Conservation (phyloP, 2,888 invertebrate species). For the Limnephilus auricula region DNA sequence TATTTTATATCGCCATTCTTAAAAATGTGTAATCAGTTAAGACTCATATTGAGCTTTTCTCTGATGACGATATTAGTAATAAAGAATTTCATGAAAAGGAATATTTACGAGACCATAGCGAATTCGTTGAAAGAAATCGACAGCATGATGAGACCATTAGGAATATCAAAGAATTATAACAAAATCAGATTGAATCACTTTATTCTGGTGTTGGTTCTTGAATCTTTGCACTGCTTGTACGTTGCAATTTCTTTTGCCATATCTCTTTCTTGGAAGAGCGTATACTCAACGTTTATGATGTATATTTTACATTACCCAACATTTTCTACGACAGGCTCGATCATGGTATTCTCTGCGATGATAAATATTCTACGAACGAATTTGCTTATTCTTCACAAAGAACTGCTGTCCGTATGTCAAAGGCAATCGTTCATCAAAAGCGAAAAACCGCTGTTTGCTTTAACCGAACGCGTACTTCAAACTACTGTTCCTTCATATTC, state of each 20-base stretch:
- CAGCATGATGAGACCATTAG: background rate
- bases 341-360: slow-evolving; percentile 29
- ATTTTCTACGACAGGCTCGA: slow-evolving; percentile 4
- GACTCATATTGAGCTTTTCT: slow-evolving; percentile 9
- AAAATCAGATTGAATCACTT: slow-evolving; percentile 23
- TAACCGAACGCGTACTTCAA: background rate
- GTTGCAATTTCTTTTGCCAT: background rate
- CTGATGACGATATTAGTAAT: background rate
- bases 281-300: background rate
- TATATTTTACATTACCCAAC: slow-evolving; percentile 27
- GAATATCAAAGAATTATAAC: slow-evolving; percentile 31
- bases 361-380: slow-evolving; percentile 13
- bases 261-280: background rate
- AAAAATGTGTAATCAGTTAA: slow-evolving; percentile 23
- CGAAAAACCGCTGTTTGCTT: background rate
- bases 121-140: slow-evolving; percentile 34
- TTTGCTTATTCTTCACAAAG: slow-evolving; percentile 21
- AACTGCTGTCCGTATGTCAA: slow-evolving; percentile 4
- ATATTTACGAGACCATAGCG: background rate
- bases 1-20: slow-evolving; percentile 27
- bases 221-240: background rate
- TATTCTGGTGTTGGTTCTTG: background rate
- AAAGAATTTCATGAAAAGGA: slow-evolving; percentile 26
- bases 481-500: background rate
- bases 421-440: background rate